Evolutionary conservation across 1,140 invertebrate genomes (phyloP).

Genomic region (Stegodyphus mimosarum): DNA sequence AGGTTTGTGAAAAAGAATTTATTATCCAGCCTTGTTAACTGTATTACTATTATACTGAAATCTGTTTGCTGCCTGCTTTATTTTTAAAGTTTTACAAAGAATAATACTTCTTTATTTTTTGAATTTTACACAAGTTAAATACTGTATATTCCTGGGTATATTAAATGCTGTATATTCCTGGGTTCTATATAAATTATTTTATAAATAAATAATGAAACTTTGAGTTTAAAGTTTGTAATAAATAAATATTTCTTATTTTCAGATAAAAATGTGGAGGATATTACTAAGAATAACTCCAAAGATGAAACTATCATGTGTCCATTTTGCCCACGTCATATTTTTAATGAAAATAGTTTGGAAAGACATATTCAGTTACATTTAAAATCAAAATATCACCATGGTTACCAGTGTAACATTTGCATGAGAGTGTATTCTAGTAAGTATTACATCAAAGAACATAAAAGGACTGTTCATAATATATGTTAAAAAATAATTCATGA

Average conservation of each 20-base stretch:
- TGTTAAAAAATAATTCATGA: not conserved
- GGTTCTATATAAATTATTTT: not conserved
- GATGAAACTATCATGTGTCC: constrained; percentile 20
- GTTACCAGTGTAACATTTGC: constrained; percentile 29
- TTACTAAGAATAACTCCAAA: not conserved
- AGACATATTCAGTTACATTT: constrained; percentile 16
- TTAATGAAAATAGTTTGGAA: constrained; percentile 18
- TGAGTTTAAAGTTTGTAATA: not conserved
- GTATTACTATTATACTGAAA: too few species aligned
- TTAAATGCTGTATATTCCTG: too few species aligned
- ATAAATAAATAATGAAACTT: not conserved
- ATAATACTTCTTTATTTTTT: too few species aligned
- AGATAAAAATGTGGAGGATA: not conserved
- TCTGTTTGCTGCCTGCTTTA: too few species aligned
- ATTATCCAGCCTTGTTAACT: too few species aligned
- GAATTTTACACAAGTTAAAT: too few species aligned
- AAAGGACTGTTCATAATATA: constrained; percentile 35
- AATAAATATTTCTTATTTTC: not conserved
- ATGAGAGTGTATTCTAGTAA: constrained; percentile 26
- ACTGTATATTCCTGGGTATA: too few species aligned
- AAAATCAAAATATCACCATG: not conserved
- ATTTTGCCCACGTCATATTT: constrained; percentile 15
- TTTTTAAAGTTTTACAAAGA: too few species aligned
- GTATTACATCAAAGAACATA: constrained; percentile 42
- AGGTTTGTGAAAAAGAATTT: too few species aligned